These are phyloP conservation scores for Arnoldichthys spilopterus DNA, from an alignment of 2,797 vertebrate genomes.

Conservation along the genomic window DNA sequence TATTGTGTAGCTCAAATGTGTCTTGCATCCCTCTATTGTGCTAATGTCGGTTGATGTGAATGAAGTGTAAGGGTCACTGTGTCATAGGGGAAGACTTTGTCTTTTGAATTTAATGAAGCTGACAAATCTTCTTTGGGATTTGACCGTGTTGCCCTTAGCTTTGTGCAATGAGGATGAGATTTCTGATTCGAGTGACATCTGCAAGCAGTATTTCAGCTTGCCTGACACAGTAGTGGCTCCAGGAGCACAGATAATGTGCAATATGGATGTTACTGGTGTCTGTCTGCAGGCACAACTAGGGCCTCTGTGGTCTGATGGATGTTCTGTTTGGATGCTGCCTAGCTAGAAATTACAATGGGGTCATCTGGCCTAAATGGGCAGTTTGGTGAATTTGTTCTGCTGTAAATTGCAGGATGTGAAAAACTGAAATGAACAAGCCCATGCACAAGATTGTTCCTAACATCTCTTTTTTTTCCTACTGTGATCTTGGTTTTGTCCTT, in stretches of 20 bases:
- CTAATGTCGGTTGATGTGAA: background rate
- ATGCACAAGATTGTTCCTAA: background rate
- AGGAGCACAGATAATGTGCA: constrained; percentile 8
- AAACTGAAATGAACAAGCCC: background rate
- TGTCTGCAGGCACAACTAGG: background rate
- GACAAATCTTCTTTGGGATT: constrained; percentile 11
- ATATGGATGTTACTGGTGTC: background rate
- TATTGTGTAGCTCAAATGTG: too few relatives aligned
- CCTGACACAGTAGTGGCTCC: background rate
- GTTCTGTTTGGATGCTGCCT: background rate
- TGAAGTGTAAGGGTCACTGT: background rate
- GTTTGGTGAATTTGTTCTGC: constrained; percentile 10
- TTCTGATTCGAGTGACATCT: background rate
- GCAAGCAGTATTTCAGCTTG: background rate
- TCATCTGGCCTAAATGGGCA: background rate
- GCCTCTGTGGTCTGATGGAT: constrained; percentile 24
- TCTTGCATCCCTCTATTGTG: background rate
- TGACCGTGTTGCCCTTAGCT: background rate
- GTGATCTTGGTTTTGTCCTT: background rate
- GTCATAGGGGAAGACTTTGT: background rate
- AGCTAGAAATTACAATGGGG: constrained; percentile 9
- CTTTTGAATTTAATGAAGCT: constrained; percentile 17
- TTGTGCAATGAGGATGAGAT: background rate
- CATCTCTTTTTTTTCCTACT: background rate
- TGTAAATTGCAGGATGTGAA: background rate